phyloP scores from a whole-genome alignment of 1,140 invertebrate genomes.

The Myzus persicae region DNA sequence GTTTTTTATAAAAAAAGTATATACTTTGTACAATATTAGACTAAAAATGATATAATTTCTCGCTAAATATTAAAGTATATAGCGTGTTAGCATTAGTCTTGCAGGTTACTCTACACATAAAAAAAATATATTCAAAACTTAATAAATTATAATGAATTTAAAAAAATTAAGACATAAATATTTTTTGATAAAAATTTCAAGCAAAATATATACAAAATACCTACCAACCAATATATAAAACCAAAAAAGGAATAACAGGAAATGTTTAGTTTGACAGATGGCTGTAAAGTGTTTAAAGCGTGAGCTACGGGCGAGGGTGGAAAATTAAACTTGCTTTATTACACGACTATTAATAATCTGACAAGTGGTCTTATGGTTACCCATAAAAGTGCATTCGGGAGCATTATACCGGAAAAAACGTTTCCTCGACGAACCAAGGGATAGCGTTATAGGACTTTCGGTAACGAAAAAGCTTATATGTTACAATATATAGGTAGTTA shows the following conservation, averaged over 20 bases:
- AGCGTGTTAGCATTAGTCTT: no score
- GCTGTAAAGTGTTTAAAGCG: constrained; percentile 47
- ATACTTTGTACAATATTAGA: no score
- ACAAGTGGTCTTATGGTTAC: constrained; percentile 54
- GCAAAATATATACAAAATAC: neutral
- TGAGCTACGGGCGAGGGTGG: neutral
- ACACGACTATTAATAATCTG: constrained; percentile 52
- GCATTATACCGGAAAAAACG: constrained; percentile 15
- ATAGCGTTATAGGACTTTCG: neutral
- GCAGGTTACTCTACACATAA: no score
- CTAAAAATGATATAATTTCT: neutral
- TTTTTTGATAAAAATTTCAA: neutral
- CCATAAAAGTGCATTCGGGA: constrained; percentile 32
- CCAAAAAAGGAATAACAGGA: neutral
- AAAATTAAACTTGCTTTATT: constrained; percentile 57
- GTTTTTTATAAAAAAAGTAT: no score
- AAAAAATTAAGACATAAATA: no score
- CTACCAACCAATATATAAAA: neutral
- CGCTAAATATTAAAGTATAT: neutral
- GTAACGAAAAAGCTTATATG: neutral
- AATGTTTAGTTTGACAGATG: constrained; percentile 49
- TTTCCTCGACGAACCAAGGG: neutral
- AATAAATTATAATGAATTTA: no score
- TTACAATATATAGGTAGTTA: neutral
- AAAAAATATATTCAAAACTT: neutral